A percentile compares a stretch with the other conserved stretches of the same genome.
Conservation (phyloP, 2,113 vertebrate species). For the Gymnarchus niloticus region DNA sequence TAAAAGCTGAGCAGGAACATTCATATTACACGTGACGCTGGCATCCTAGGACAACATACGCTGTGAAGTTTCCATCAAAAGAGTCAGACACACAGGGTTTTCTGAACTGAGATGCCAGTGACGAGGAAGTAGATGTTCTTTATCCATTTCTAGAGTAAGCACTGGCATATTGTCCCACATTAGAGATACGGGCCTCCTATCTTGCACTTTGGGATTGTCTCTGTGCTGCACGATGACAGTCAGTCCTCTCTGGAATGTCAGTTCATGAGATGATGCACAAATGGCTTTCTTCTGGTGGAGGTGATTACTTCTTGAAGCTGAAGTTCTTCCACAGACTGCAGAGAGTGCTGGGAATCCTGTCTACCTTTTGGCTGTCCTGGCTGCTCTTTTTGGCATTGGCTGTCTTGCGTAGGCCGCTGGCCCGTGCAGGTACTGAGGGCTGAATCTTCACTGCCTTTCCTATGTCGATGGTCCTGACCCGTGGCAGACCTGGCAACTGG, state of each 20-base stretch:
- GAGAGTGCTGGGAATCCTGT: constrained; percentile 75
- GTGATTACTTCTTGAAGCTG: constrained; percentile 76
- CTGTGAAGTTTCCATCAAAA: too few species aligned
- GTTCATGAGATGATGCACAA: too few species aligned
- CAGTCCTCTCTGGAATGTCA: neutral
- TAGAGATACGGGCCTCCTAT: constrained; percentile 72
- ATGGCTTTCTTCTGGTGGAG: neutral
- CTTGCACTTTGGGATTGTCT: constrained; percentile 64
- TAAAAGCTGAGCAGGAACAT: constrained; percentile 40
- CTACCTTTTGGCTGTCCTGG: constrained; percentile 71
- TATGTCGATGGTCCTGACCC: constrained; percentile 46
- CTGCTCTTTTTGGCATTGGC: constrained; percentile 48
- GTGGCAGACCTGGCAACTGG: constrained; percentile 73
- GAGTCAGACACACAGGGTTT: constrained; percentile 58
- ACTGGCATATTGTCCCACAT: constrained; percentile 68
- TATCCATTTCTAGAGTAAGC: constrained; percentile 59
- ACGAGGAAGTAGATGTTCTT: constrained; percentile 55
- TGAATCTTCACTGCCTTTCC: constrained; percentile 52
- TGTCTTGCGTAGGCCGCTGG: constrained; percentile 78
- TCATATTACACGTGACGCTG: constrained; percentile 47
- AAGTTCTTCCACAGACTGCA: constrained; percentile 84
- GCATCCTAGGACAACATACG: too few species aligned
- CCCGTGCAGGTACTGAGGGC: constrained; percentile 66
- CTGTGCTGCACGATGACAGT: constrained; percentile 55
- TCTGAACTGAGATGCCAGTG: constrained; percentile 45